Conservation (phyloP, 2,888 invertebrate species). For the Frankliniella intonsa region DNA sequence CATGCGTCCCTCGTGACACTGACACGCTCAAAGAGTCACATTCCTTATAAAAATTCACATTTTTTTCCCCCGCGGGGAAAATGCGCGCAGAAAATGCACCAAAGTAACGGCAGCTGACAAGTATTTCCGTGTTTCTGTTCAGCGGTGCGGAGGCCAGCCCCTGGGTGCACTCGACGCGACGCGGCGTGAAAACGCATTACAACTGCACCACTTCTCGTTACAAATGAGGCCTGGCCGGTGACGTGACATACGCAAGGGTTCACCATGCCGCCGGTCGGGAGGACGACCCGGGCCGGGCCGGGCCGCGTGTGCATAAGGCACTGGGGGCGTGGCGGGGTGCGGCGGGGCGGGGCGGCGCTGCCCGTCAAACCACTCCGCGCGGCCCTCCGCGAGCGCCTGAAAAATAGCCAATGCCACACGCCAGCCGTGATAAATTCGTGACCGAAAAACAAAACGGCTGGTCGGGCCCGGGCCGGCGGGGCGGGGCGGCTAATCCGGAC, state of each 20-base stretch:
- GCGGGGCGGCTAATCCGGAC: background rate
- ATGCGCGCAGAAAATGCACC: too few relatives aligned
- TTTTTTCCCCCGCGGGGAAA: too few relatives aligned
- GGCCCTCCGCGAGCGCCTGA: background rate
- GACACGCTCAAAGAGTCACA: too few relatives aligned
- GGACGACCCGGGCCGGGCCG: background rate
- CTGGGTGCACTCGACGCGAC: background rate
- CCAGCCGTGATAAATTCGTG: background rate
- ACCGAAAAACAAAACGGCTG: background rate
- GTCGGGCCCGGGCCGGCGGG: background rate
- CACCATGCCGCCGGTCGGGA: background rate
- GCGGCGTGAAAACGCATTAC: background rate
- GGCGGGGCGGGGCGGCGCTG: background rate
- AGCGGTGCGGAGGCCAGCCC: too few relatives aligned
- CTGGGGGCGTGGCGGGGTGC: background rate
- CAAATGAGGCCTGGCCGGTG: background rate
- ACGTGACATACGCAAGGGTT: background rate
- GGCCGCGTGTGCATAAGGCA: background rate
- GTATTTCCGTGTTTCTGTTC: too few relatives aligned
- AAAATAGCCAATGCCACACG: background rate
- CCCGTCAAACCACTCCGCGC: background rate
- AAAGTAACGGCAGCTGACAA: too few relatives aligned
- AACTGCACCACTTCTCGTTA: background rate
- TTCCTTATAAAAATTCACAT: too few relatives aligned
- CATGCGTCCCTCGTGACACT: too few relatives aligned